Base-by-base conservation (phyloP, 2,888 invertebrate genomes). In the Notocelia uddmanniana region DNA sequence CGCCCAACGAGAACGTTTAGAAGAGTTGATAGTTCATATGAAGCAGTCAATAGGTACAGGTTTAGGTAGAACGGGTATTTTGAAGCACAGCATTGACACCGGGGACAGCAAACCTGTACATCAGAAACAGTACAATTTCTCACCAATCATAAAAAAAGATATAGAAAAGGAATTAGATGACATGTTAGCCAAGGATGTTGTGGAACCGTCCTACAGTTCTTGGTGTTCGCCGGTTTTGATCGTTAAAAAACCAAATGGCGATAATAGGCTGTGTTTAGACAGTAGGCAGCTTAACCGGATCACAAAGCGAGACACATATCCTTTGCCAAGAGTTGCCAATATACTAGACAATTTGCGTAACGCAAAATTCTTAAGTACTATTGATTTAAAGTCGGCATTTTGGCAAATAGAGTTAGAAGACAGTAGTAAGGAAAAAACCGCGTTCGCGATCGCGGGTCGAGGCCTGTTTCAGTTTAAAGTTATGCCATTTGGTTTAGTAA, bases 331-430 rank as follows among this genome's bases (percentile, higher is more conserved):
- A 76, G 58, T 78, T 74, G 0, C 55, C 76, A 18, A 1, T n/a
- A 73, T 76, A 13, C n/a, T 76, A 2, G 75, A 77, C 34, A 77
- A 64, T 34, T 57, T 77, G 13, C 54, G 62, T 19, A 73, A 69
- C 48, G 75, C 74, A 2, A 62, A 50, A 19, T 75, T 55, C 34
- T 60, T 76, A 10, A 62, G 62, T 15, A 74, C 76, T 0, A 60
- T 79, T 13, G 79, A 80, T 66, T 73, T 80, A 23, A 78, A 78
- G 26, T 76, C 78, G 19, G 83, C 80, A 0, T 84, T 81, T 73
- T 82, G 80, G 78, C 82, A 84, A 73, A 73, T 83, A 0, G 73
- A 76, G 0, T 41, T 81, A 57, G 64, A 63, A 5, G 64, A 69
- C 11, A 41, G 13, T 1, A 71, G 69, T 31, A 77, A 68, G 52